phyloP scores from a whole-genome alignment of 2,113 vertebrate genomes.

The Gnathonemus echidnorhynchus region DNA sequence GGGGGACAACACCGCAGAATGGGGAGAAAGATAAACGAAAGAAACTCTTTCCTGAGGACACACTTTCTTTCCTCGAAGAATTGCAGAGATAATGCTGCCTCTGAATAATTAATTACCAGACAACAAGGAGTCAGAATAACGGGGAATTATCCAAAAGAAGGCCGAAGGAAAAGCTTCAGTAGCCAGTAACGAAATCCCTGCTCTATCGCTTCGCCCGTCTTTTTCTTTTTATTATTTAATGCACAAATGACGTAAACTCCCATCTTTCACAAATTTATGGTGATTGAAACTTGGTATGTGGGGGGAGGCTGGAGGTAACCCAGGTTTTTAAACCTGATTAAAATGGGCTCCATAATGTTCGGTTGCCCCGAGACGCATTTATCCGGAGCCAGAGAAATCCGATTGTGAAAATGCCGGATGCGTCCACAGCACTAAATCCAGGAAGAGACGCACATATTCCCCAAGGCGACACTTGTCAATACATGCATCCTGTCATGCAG shows the following conservation, averaged over 20 bases:
- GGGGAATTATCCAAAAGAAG: conserved; percentile 43
- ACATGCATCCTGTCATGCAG: neutral
- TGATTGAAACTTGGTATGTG: neutral
- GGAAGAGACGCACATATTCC: neutral
- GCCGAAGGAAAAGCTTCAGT: conserved; percentile 35
- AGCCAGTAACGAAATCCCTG: conserved; percentile 27
- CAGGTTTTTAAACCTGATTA: neutral
- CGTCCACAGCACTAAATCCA: neutral
- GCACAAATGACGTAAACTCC: neutral
- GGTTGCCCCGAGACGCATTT: neutral
- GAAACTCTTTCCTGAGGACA: neutral
- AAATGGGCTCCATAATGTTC: neutral
- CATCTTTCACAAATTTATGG: neutral
- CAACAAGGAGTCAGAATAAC: conserved; percentile 41
- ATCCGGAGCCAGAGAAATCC: neutral
- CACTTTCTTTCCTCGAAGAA: conserved; percentile 27
- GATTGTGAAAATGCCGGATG: neutral
- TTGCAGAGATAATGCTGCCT: conserved; percentile 37
- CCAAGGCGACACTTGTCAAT: neutral
- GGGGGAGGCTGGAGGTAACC: neutral
- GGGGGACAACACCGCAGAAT: neutral
- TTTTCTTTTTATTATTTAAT: neutral
- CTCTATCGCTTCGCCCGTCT: conserved; percentile 4
- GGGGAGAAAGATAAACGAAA: neutral
- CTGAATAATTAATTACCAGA: conserved; percentile 52